Evolutionary conservation across 1,140 invertebrate species (phyloP).

Genomic region (Calycopis cecrops): DNA sequence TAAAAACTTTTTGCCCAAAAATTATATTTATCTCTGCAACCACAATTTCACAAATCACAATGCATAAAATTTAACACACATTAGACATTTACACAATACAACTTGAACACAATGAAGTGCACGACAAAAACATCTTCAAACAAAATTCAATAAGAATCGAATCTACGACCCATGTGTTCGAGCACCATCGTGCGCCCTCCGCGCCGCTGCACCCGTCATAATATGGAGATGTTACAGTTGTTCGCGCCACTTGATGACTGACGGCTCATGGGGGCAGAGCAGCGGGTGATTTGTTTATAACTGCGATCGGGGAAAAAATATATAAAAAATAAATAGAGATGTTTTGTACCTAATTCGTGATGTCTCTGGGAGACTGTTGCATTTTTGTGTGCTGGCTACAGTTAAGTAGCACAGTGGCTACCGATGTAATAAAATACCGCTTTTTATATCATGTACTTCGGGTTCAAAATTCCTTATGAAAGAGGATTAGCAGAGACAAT

Average conservation of each 20-base stretch:
- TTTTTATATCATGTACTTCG: too few species aligned
- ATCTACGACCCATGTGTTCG: constrained; percentile 60
- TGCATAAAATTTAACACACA: constrained; percentile 21
- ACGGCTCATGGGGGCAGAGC: constrained; percentile 47
- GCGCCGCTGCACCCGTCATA: constrained; percentile 48
- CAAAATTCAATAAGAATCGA: constrained; percentile 63
- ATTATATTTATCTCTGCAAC: background rate
- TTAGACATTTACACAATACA: too few species aligned
- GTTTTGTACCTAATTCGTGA: background rate
- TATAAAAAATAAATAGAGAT: constrained; percentile 2
- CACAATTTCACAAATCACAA: background rate
- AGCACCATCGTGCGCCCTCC: constrained; percentile 41
- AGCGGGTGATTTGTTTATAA: constrained; percentile 24
- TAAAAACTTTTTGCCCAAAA: too few species aligned
- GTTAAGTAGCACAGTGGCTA: too few species aligned
- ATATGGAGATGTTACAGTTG: constrained; percentile 47
- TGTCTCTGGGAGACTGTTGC: background rate
- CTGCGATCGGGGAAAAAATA: background rate
- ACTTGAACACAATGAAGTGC: too few species aligned
- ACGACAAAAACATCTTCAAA: constrained; percentile 23
- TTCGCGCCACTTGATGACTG: constrained; percentile 41
- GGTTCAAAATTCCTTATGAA: too few species aligned
- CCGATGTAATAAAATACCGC: too few species aligned
- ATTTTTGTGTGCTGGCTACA: too few species aligned
- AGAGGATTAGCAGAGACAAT: too few species aligned